These are phyloP conservation scores for Oikopleura dioica DNA, from an alignment of 23 tunicate genomes.

Conservation along the genomic window DNA sequence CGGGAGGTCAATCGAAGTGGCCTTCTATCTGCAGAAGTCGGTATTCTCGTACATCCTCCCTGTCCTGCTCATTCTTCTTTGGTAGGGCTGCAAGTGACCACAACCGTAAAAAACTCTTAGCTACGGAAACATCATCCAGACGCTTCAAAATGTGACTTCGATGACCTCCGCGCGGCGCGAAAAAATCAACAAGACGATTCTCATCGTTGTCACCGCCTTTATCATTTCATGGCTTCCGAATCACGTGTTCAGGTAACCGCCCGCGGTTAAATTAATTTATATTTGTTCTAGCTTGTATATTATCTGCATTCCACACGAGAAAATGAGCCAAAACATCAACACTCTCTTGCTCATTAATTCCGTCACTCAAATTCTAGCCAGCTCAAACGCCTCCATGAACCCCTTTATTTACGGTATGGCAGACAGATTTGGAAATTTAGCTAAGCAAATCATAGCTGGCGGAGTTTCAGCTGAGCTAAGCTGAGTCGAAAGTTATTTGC, in stretches of 20 bases:
- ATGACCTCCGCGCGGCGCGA: not conserved
- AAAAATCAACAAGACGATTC: not conserved
- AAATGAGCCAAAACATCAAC: not conserved
- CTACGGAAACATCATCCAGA: not conserved
- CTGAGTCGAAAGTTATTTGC: too few species aligned
- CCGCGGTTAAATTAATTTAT: too few species aligned
- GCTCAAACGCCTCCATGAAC: not conserved
- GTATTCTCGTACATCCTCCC: not conserved
- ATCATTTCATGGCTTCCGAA: not conserved
- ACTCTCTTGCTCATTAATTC: not conserved
- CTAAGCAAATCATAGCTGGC: too few species aligned
- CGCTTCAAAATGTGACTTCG: not conserved
- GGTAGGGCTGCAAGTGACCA: not conserved
- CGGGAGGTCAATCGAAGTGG: not conserved
- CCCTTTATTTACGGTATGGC: not conserved
- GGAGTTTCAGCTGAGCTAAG: too few species aligned
- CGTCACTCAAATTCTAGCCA: not conserved
- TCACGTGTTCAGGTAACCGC: not conserved
- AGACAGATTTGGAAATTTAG: too few species aligned
- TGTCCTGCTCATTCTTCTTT: not conserved
- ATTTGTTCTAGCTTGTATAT: too few species aligned
- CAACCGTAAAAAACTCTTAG: not conserved
- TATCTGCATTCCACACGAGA: not conserved
- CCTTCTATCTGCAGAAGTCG: not conserved
- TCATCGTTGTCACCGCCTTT: not conserved